Evolutionary conservation across 2,113 vertebrate genomes (phyloP).

Genomic region (Rafetus swinhoei): DNA sequence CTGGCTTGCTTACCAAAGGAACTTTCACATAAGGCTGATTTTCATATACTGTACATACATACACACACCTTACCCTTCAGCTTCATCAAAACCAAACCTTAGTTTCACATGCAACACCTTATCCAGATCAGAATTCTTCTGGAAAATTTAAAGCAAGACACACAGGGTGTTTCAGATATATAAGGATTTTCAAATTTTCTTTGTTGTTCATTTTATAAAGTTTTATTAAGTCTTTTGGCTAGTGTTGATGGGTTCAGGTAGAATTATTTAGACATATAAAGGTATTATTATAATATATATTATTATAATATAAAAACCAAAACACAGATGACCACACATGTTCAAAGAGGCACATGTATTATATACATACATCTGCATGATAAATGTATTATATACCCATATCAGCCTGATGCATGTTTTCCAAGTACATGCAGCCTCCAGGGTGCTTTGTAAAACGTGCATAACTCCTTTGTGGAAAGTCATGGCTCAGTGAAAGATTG

Average conservation of each 20-base stretch:
- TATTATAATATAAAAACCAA: neutral
- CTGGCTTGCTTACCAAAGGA: neutral
- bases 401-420: neutral
- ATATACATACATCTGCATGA: neutral
- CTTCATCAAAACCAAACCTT: neutral
- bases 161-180: neutral
- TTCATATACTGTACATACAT: neutral
- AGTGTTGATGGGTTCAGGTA: conserved; percentile 1
- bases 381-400: neutral
- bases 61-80: neutral
- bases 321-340: neutral
- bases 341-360: neutral
- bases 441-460: neutral
- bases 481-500: neutral
- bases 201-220: neutral
- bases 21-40: neutral
- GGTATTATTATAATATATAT: neutral
- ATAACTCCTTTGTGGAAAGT: neutral
- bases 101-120: neutral
- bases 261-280: neutral
- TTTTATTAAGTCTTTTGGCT: neutral
- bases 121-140: conserved; percentile 20
- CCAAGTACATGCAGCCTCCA: neutral
- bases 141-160: neutral
- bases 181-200: neutral